Percentiles rank a stretch among this genome's conserved stretches.
These are phyloP conservation scores for Austrofundulus limnaeus DNA, from an alignment of 2,113 vertebrate genomes.

Conservation along the genomic window DNA sequence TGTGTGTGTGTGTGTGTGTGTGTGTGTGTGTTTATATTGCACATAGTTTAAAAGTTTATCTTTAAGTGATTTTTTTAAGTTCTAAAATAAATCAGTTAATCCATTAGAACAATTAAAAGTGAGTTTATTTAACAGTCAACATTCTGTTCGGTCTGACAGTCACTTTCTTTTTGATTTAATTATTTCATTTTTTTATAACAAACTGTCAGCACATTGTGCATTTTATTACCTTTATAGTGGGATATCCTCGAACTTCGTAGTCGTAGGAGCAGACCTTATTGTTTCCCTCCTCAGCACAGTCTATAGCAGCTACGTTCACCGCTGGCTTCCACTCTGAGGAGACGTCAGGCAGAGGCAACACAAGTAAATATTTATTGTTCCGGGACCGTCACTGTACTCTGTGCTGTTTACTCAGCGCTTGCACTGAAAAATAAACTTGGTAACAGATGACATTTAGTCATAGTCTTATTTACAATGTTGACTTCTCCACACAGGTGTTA, in stretches of 20 bases:
- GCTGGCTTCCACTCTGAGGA: constrained; percentile 80
- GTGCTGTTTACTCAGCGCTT: neutral
- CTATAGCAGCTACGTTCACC: constrained; percentile 75
- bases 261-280: constrained; percentile 56
- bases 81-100: too few species aligned
- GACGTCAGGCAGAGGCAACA: constrained; percentile 4
- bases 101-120: too few species aligned
- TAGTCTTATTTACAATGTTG: too few species aligned
- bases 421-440: neutral
- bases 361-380: constrained; percentile 49
- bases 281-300: constrained; percentile 72
- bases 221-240: constrained; percentile 72
- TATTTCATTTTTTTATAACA: too few species aligned
- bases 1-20: too few species aligned
- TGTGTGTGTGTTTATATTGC: too few species aligned
- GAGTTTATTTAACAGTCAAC: too few species aligned
- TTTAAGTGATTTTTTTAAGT: too few species aligned
- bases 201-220: too few species aligned
- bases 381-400: neutral
- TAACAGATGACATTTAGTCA: neutral
- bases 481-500: neutral
- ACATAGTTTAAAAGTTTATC: too few species aligned
- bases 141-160: too few species aligned
- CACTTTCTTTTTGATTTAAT: too few species aligned
- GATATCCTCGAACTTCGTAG: constrained; percentile 70